Conservation (phyloP, 2,113 vertebrate genomes). For the Chitala chitala region DNA sequence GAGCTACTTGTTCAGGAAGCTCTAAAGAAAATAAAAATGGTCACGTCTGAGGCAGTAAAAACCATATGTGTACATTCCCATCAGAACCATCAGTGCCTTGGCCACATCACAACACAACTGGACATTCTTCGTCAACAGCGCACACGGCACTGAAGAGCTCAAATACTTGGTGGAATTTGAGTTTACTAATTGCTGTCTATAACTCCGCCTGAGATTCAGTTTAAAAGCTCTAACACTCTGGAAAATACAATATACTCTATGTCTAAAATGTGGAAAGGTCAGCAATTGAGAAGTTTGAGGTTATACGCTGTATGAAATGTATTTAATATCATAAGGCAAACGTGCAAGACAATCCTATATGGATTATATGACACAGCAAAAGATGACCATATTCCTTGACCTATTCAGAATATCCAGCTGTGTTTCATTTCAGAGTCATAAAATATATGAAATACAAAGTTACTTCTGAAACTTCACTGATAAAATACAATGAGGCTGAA, state of each 20-base stretch:
- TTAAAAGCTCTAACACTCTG: too few species aligned
- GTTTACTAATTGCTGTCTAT: constrained; percentile 4
- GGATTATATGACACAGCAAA: constrained; percentile 10
- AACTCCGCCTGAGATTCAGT: too few species aligned
- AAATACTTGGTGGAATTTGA: constrained; percentile 18
- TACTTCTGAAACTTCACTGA: constrained; percentile 5
- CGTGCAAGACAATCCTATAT: constrained; percentile 1
- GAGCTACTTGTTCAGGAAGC: constrained; percentile 21
- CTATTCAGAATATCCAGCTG: constrained; percentile 17
- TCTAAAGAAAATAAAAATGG: constrained; percentile 32
- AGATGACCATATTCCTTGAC: background rate
- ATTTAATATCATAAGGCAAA: constrained; percentile 26
- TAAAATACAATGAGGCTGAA: constrained; percentile 17
- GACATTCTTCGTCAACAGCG: constrained; percentile 28
- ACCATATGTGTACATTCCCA: constrained; percentile 10
- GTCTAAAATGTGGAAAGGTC: too few species aligned
- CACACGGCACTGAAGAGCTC: constrained; percentile 19
- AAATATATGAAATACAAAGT: constrained; percentile 11
- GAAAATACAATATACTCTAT: too few species aligned
- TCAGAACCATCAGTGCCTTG: constrained; percentile 31
- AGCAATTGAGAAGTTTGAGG: constrained; percentile 15
- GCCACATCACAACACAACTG: constrained; percentile 24
- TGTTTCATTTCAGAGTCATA: constrained; percentile 4
- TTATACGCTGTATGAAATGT: constrained; percentile 17
- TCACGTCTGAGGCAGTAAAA: constrained; percentile 36